Evolutionary conservation across 2,113 vertebrate genomes (phyloP).

Genomic region (Eurypyga helias): DNA sequence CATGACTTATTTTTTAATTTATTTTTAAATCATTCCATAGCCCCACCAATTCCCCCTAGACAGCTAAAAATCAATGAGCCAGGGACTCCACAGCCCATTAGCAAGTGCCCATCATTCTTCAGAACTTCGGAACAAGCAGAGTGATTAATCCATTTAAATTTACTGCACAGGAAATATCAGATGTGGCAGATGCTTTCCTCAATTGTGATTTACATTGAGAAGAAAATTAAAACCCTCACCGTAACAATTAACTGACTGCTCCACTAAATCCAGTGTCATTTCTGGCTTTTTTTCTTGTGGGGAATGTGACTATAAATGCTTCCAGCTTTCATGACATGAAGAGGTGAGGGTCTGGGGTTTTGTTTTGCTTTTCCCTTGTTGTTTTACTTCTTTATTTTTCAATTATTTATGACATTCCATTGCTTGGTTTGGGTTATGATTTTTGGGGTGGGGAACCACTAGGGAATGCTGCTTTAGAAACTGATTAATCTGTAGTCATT

Average conservation of each 20-base stretch:
- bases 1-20: slow-evolving; percentile 48
- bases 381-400: background rate
- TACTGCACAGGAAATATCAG: slow-evolving; percentile 65
- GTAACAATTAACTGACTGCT: slow-evolving; percentile 74
- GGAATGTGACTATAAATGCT: background rate
- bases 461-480: slow-evolving; percentile 75
- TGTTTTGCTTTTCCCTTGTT: background rate
- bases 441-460: slow-evolving; percentile 72
- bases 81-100: slow-evolving; percentile 27
- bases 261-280: slow-evolving; percentile 52
- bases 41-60: background rate
- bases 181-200: slow-evolving; percentile 69
- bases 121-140: slow-evolving; percentile 51
- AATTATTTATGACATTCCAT: slow-evolving; percentile 67
- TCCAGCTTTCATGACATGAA: slow-evolving; percentile 3
- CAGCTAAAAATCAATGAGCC: slow-evolving; percentile 67
- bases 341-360: background rate
- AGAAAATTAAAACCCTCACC: slow-evolving; percentile 71
- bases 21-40: slow-evolving; percentile 20
- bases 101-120: slow-evolving; percentile 43
- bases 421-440: slow-evolving; percentile 9
- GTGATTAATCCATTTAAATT: slow-evolving; percentile 76
- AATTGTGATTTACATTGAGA: slow-evolving; percentile 64
- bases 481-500: slow-evolving; percentile 82
- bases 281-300: slow-evolving; percentile 1